These are phyloP conservation scores for Simalia tracyae DNA, from an alignment of 2,797 vertebrate genomes.

Conservation along the genomic window DNA sequence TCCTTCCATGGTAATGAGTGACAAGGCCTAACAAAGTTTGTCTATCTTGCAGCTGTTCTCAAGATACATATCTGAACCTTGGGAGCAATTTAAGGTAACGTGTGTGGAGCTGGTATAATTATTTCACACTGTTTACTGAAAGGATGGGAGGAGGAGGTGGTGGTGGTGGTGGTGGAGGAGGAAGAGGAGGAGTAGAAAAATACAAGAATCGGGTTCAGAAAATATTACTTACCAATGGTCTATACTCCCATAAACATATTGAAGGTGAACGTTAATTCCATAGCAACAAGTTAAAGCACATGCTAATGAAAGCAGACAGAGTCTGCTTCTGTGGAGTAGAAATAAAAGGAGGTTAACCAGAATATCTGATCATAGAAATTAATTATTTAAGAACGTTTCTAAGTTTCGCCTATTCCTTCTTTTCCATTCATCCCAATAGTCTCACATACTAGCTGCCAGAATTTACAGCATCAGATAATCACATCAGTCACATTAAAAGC, in stretches of 20 bases:
- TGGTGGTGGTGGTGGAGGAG: not conserved
- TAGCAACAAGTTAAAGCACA: constrained; percentile 19
- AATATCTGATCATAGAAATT: not conserved
- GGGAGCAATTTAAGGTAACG: constrained; percentile 22
- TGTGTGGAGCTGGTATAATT: constrained; percentile 17
- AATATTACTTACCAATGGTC: not conserved
- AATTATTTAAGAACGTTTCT: not conserved
- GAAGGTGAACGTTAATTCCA: constrained; percentile 29
- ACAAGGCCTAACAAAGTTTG: no score
- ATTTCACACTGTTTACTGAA: constrained; percentile 10
- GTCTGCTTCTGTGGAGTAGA: not conserved
- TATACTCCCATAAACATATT: constrained; percentile 26
- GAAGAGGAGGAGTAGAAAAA: constrained; percentile 21
- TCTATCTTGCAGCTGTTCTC: not conserved
- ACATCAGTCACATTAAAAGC: constrained; percentile 35
- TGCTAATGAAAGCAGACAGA: constrained; percentile 27
- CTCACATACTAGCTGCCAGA: constrained; percentile 20
- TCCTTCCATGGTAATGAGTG: no score
- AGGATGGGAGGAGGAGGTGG: constrained; percentile 4
- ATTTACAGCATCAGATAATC: not conserved
- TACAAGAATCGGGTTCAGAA: constrained; percentile 17
- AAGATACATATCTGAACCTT: constrained; percentile 3
- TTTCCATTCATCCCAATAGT: accelerated
- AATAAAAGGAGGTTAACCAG: constrained; percentile 25
- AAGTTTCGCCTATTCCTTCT: accelerated